A percentile compares a stretch with the other conserved stretches of the same genome.
Conservation (phyloP, 2,888 invertebrate species). For the Pilophorus perplexus region DNA sequence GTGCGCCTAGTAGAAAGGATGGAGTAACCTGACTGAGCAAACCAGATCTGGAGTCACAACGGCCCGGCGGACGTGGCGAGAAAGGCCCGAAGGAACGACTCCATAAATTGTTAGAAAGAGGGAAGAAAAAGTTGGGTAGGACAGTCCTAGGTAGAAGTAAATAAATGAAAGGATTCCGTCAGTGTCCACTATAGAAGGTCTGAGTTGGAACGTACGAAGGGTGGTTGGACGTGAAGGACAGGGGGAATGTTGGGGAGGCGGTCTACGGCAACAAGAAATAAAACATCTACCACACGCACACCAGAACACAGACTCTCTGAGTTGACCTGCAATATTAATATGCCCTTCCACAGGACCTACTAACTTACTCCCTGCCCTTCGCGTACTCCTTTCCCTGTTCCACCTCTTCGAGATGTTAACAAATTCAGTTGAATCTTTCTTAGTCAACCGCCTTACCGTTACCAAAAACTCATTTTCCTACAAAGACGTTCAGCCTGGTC, state of each 20-base stretch:
- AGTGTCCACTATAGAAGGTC: constrained; percentile 18
- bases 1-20: too few species aligned
- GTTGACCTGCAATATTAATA: constrained; percentile 9
- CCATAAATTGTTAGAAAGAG: too few species aligned
- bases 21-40: too few species aligned
- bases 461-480: too few species aligned
- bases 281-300: constrained; percentile 7
- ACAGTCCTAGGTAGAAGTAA: constrained; percentile 18
- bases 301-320: not conserved
- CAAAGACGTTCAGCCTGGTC: too few species aligned
- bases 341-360: constrained; percentile 6
- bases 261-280: constrained; percentile 13
- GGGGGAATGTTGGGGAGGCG: constrained; percentile 1
- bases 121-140: constrained; percentile 22
- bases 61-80: too few species aligned
- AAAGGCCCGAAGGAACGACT: too few species aligned
- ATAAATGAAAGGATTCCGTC: constrained; percentile 32
- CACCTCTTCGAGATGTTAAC: not conserved
- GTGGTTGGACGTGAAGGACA: not conserved
- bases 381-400: not conserved
- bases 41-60: too few species aligned
- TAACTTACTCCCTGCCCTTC: constrained; percentile 5
- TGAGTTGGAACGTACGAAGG: too few species aligned
- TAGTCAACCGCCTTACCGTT: too few species aligned
- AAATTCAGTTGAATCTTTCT: not conserved